These are phyloP conservation scores for Agrochola circellaris DNA, from an alignment of 2,888 invertebrate species.

Conservation along the genomic window DNA sequence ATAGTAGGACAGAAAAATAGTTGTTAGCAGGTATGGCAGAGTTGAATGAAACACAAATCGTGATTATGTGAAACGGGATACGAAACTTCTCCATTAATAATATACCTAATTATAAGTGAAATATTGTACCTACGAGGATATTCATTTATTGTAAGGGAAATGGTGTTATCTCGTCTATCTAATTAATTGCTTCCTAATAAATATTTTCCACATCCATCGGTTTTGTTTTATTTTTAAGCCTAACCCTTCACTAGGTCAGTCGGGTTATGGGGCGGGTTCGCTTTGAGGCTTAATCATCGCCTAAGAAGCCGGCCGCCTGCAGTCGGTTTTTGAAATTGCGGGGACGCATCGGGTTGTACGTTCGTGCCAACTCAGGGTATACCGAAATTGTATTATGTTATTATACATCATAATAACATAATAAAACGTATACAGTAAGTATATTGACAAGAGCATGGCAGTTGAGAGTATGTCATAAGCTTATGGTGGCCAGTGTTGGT, in stretches of 20 bases:
- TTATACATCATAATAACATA: too few species aligned
- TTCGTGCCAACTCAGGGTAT: too few species aligned
- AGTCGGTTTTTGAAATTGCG: not conserved
- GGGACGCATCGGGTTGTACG: not conserved
- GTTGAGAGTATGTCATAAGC: too few species aligned
- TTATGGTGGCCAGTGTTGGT: too few species aligned
- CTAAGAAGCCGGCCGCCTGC: not conserved
- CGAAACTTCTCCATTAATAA: not conserved
- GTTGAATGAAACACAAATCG: not conserved
- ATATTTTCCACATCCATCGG: conserved; percentile 7
- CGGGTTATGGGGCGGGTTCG: too few species aligned
- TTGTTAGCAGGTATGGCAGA: not conserved
- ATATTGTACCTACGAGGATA: not conserved
- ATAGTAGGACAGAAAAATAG: not conserved
- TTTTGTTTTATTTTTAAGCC: not conserved
- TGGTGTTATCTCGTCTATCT: conserved; percentile 7
- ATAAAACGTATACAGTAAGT: too few species aligned
- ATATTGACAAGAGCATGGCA: too few species aligned
- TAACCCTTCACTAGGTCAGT: not conserved
- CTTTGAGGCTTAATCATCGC: too few species aligned
- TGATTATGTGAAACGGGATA: not conserved
- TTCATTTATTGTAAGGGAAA: not conserved
- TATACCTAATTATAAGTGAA: not conserved
- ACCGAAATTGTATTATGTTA: too few species aligned
- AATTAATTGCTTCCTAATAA: conserved; percentile 25